A percentile compares a stretch with the other conserved stretches of the same genome.
Evolutionary conservation across 2,113 vertebrate genomes (phyloP).

Genomic region (Odontophorus gujanensis): DNA sequence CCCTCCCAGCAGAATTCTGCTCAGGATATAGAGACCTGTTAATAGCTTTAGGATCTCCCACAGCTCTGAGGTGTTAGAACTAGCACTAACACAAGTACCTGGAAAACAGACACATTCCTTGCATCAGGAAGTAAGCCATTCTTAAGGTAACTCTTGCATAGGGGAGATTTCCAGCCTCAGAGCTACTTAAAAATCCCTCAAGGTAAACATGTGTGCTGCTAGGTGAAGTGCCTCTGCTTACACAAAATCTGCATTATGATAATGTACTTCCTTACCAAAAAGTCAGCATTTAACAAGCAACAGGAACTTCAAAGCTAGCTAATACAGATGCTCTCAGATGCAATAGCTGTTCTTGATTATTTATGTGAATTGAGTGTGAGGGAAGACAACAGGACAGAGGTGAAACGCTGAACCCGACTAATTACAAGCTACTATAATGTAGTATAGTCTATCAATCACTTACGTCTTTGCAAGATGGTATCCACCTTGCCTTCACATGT

Average conservation of each 20-base stretch:
- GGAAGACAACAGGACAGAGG: neutral
- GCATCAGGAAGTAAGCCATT: conserved; percentile 42
- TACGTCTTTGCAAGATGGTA: neutral
- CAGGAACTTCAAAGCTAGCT: conserved; percentile 15
- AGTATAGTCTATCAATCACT: neutral
- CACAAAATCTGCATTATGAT: neutral
- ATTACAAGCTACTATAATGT: neutral
- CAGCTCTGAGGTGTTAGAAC: conserved; percentile 12
- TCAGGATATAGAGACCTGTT: conserved; percentile 21
- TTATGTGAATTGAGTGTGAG: neutral
- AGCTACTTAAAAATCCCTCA: neutral
- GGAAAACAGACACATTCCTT: neutral
- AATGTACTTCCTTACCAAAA: neutral
- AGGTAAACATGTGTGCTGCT: neutral
- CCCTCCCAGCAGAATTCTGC: neutral
- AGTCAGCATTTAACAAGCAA: conserved; percentile 38
- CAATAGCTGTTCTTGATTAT: neutral
- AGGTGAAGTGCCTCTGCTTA: conserved; percentile 11
- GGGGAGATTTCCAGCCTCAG: conserved; percentile 22
- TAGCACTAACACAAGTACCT: neutral
- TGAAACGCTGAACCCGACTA: neutral
- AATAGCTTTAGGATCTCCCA: conserved; percentile 24
- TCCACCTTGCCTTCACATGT: neutral
- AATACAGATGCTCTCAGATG: neutral
- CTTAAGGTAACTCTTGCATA: neutral